Conservation (phyloP, 1,140 invertebrate genomes). For the Trichogramma pretiosum region DNA sequence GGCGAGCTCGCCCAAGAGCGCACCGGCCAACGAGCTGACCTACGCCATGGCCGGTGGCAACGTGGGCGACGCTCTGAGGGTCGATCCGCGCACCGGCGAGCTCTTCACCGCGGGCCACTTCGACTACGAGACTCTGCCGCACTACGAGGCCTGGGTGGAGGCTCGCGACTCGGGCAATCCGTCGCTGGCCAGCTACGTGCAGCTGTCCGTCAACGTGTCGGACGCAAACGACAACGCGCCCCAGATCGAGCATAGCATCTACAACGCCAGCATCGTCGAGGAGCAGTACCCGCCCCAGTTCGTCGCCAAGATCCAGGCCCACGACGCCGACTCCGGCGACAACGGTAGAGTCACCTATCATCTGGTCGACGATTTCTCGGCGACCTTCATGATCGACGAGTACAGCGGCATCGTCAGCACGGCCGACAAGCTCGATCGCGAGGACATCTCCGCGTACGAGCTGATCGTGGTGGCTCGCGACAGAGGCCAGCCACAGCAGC, state of each 20-base stretch:
- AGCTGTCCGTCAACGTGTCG: conserved; percentile 75
- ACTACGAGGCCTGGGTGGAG: conserved; percentile 89
- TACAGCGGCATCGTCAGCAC: conserved; percentile 79
- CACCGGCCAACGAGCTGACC: conserved; percentile 55
- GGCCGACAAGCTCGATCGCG: conserved; percentile 74
- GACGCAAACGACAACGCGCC: conserved; percentile 90
- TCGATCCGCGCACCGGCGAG: conserved; percentile 71
- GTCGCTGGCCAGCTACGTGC: conserved; percentile 63
- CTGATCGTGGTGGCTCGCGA: conserved; percentile 80
- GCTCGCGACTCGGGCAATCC: conserved; percentile 77
- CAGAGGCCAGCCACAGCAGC: conserved; percentile 61
- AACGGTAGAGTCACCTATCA: conserved; percentile 79
- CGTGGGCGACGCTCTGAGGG: conserved; percentile 71
- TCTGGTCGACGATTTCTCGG: conserved; percentile 64
- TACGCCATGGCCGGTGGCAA: conserved; percentile 89
- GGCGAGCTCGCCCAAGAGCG: conserved; percentile 66
- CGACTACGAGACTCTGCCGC: conserved; percentile 77
- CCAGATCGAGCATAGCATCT: conserved; percentile 67
- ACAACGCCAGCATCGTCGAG: conserved; percentile 77
- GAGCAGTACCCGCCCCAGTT: conserved; percentile 73
- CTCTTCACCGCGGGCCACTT: conserved; percentile 69
- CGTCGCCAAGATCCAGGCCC: conserved; percentile 70
- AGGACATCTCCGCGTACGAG: conserved; percentile 74
- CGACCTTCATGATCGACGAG: conserved; percentile 71
- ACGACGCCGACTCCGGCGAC: conserved; percentile 76